These are phyloP conservation scores for Amphiura filiformis DNA, from an alignment of 35 echinoderm and acorn worm species.

Conservation along the genomic window DNA sequence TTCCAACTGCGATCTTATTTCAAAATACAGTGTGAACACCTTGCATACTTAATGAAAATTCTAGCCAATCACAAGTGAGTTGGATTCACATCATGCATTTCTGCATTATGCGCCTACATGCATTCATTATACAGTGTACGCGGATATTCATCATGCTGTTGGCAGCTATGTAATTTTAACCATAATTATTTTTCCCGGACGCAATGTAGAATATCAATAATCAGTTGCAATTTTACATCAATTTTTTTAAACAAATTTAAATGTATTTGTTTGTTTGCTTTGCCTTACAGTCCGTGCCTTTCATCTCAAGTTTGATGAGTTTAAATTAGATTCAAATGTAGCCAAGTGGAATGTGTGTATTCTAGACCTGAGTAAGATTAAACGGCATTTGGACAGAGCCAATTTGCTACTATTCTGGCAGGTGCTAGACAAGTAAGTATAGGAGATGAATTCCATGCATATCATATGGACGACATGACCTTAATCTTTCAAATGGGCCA, in stretches of 20 bases:
- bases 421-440: constrained; percentile 88
- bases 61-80: no score
- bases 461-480: no score
- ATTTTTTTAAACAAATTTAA: neutral
- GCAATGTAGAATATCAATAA: neutral
- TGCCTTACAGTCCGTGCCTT: constrained; percentile 78
- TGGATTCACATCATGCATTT: no score
- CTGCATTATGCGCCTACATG: no score
- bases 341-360: constrained; percentile 89
- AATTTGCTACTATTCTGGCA: constrained; percentile 89
- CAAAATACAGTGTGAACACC: no score
- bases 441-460: neutral
- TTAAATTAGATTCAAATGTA: constrained; percentile 82
- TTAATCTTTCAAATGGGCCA: no score
- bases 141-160: no score
- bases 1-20: no score
- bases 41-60: no score
- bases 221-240: neutral
- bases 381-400: constrained; percentile 87
- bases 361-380: constrained; percentile 68
- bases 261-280: neutral
- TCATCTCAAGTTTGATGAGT: constrained; percentile 83
- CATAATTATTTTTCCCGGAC: neutral
- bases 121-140: no score
- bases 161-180: neutral